phyloP scores from a whole-genome alignment of 2,113 vertebrate species.

The Girardinichthys multiradiatus region DNA sequence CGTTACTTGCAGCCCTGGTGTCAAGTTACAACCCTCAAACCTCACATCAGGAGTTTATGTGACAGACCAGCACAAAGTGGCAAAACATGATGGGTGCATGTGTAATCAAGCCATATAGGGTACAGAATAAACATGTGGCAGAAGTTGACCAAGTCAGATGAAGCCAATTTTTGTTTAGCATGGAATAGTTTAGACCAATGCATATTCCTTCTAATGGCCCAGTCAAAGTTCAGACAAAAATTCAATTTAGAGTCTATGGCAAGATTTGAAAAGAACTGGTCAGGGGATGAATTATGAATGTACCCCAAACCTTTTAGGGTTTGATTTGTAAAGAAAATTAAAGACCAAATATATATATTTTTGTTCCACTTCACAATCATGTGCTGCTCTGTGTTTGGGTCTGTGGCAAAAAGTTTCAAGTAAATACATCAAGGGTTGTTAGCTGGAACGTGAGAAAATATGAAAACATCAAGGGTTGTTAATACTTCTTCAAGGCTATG shows the following conservation, averaged over 20 bases:
- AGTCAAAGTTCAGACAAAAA: neutral
- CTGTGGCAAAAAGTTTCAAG: too few species aligned
- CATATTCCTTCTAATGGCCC: neutral
- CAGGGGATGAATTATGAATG: neutral
- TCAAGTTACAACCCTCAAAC: neutral
- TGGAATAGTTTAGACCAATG: too few species aligned
- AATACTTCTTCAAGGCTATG: neutral
- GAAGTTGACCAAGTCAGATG: too few species aligned
- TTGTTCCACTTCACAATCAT: too few species aligned
- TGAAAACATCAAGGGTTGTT: neutral
- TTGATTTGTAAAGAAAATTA: too few species aligned
- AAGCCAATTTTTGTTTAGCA: too few species aligned
- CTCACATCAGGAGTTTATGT: neutral
- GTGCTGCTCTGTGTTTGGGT: too few species aligned
- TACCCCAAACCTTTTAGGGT: neutral
- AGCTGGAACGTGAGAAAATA: neutral
- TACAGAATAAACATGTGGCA: neutral
- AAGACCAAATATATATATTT: too few species aligned
- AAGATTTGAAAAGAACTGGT: neutral
- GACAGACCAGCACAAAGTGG: neutral
- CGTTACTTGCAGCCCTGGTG: too few species aligned
- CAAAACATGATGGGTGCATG: neutral
- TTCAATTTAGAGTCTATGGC: neutral
- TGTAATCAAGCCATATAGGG: neutral
- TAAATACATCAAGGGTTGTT: too few species aligned